These are phyloP conservation scores for Calonectris borealis DNA, from an alignment of 2,113 vertebrate genomes.

Conservation along the genomic window DNA sequence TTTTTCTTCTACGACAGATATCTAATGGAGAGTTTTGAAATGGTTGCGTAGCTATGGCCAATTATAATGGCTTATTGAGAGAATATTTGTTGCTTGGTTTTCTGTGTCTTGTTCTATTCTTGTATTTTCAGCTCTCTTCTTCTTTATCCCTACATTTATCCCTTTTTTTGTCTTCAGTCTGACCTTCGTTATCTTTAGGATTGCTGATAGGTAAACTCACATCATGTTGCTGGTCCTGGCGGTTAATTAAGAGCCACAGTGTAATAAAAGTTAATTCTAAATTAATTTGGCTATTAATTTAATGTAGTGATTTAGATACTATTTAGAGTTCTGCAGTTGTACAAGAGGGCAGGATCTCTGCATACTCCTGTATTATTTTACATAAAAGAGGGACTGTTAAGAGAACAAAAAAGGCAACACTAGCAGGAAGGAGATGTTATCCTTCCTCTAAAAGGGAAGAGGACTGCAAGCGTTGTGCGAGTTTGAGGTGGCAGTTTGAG, in stretches of 20 bases:
- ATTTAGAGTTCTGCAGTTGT: background rate
- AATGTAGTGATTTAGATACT: background rate
- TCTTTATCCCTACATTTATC: background rate
- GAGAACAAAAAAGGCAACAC: background rate
- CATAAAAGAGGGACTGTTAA: background rate
- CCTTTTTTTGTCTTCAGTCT: background rate
- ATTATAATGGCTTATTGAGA: background rate
- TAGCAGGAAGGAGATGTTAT: background rate
- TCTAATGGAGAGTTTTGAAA: background rate
- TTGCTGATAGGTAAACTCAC: background rate
- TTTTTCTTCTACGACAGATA: background rate
- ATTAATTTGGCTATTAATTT: slow-evolving; percentile 5
- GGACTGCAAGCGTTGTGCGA: background rate
- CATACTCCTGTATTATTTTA: background rate
- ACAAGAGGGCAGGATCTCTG: background rate
- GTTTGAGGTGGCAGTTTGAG: background rate
- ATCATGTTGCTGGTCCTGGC: background rate
- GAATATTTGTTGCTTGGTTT: background rate
- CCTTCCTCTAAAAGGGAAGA: background rate
- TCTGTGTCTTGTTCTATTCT: background rate
- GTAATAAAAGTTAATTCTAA: background rate
- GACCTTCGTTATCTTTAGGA: background rate
- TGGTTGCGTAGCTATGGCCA: background rate
- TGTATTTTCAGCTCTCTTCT: background rate
- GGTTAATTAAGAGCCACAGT: background rate